phyloP scores from a whole-genome alignment of 2,888 invertebrate genomes.

The Drosophila picticornis region DNA sequence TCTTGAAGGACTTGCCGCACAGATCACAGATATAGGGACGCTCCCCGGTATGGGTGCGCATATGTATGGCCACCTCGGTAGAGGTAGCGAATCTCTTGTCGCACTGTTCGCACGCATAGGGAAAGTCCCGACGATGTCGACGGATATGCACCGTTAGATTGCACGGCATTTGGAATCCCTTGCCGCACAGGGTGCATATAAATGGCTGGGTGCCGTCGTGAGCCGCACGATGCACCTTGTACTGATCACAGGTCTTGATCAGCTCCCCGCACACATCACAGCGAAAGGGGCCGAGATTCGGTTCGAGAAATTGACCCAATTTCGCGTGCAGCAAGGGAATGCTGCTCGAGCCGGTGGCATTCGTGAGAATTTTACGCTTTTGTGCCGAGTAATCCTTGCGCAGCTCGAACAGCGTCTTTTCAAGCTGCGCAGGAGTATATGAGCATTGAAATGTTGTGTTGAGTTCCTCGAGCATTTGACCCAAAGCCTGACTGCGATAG shows the following conservation, averaged over 20 bases:
- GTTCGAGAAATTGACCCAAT: conserved; percentile 66
- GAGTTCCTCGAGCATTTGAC: conserved; percentile 75
- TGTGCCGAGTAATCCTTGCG: conserved; percentile 76
- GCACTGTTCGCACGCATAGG: conserved; percentile 79
- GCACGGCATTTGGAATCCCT: conserved; percentile 80
- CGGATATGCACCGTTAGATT: conserved; percentile 80
- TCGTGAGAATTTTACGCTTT: conserved; percentile 69
- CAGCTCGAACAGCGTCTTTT: conserved; percentile 75
- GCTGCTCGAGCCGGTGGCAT: conserved; percentile 30
- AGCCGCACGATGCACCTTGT: conserved; percentile 74
- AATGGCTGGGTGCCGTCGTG: conserved; percentile 81
- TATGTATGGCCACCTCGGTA: conserved; percentile 81
- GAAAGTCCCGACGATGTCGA: conserved; percentile 77
- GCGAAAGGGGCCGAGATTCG: conserved; percentile 78
- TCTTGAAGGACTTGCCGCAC: conserved; percentile 81
- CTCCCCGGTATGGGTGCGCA: conserved; percentile 81
- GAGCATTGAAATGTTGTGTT: conserved; percentile 61
- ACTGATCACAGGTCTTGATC: conserved; percentile 81
- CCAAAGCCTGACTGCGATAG: conserved; percentile 74
- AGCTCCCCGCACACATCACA: conserved; percentile 70
- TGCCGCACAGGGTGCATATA: conserved; percentile 79
- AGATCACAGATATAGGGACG: conserved; percentile 79
- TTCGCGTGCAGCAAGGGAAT: conserved; percentile 68
- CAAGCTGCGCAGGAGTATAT: conserved; percentile 65
- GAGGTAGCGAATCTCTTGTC: conserved; percentile 81